Percentiles rank a stretch among this genome's conserved stretches.
phyloP scores from a whole-genome alignment of 2,797 vertebrate genomes.

The Moxostoma hubbsi region DNA sequence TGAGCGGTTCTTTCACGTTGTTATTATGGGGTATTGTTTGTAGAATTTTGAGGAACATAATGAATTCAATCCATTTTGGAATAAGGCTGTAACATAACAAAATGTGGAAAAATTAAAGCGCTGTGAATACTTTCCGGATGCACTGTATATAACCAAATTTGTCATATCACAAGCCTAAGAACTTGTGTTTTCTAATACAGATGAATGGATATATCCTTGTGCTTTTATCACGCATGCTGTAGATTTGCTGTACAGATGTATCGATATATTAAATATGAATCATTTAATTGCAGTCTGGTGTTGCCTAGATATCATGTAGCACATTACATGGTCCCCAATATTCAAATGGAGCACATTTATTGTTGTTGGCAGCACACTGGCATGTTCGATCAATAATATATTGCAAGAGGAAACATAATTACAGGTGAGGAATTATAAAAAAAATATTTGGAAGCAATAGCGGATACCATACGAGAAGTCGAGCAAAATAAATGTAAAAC shows the following conservation, averaged over 20 bases:
- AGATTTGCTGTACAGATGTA: conserved; percentile 69
- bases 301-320: conserved; percentile 70
- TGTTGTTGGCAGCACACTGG: conserved; percentile 16
- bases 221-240: conserved; percentile 65
- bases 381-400: conserved; percentile 52
- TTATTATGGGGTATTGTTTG: too few species aligned
- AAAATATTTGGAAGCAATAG: conserved; percentile 52
- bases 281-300: conserved; percentile 61
- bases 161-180: too few species aligned
- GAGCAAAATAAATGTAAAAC: conserved; percentile 39
- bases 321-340: conserved; percentile 50
- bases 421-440: conserved; percentile 48
- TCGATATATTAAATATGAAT: conserved; percentile 75
- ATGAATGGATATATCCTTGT: neutral
- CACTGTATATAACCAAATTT: too few species aligned
- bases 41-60: too few species aligned
- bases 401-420: conserved; percentile 45
- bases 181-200: neutral
- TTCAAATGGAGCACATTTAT: conserved; percentile 44
- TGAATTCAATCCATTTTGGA: too few species aligned
- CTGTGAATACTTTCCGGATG: too few species aligned
- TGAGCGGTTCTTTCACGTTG: too few species aligned
- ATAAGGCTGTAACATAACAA: too few species aligned
- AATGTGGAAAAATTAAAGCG: too few species aligned
- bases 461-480: conserved; percentile 61